Evolutionary conservation across 1,140 invertebrate species (phyloP), one percentile per base, ranked within the genome.

Genomic region (Coenobita brevimanus): DNA sequence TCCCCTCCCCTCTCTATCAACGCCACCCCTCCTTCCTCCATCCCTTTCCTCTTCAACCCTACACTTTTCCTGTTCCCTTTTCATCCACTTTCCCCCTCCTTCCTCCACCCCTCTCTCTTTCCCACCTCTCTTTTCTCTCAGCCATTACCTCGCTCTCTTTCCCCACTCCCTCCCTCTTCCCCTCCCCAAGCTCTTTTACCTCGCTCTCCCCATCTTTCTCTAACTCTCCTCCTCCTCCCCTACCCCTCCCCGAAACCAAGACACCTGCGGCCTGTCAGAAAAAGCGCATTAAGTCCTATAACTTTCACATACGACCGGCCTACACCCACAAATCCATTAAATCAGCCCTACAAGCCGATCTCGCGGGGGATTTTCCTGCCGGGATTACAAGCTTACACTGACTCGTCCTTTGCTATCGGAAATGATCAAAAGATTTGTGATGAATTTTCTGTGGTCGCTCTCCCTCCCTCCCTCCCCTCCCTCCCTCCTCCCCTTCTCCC

Each of bases 371-470:
- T 87, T 87, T 79, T 81, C 76, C 64, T 36, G 15, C 43, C 6
- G 84, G 84, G 76, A 87, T 87, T 87, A 87, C 84, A 87, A 81
- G 84, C 84, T 87, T 71, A 80, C 76, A 36, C 21, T 21, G 54
- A 21, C 84, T 64, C 84, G 76, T 87, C 62, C 73, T 80, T 87
- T 50, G 76, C 76, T 71, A 86, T 86, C 73, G 57, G 83, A 69
- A 79, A 86, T 86, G 83, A 79, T 86, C 83, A 80, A 87, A 87
- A 79, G 84, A 87, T 87, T 87, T 71, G 84, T 81, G 62, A 60
- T 87, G 76, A 87, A 87, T 87, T n/a, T 87, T 80, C 84, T 85
- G 82, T 60, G 71, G 64, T 62, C 15, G 10, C 64, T 41, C 24
- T 17, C 41, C 33, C 46, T 54, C 17, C 30, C n/a, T 60, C 71